Evolutionary conservation across 2,113 vertebrate genomes (phyloP).

Genomic region (Athene noctua): DNA sequence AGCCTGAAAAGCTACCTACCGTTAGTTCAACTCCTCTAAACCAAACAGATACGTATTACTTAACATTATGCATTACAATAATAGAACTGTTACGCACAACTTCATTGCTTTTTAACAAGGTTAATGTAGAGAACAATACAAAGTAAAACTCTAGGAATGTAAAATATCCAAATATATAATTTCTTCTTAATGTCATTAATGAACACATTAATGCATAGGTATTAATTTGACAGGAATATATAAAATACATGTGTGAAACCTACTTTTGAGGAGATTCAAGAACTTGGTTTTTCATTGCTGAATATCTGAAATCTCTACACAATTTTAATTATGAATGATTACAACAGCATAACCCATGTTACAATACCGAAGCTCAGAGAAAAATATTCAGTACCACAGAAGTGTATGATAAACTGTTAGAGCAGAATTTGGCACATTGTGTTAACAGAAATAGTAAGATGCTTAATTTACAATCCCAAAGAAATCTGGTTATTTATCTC

Average conservation of each 20-base stretch:
- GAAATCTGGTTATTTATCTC: not conserved
- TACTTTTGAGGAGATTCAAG: not conserved
- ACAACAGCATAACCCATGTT: not conserved
- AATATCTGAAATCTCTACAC: not conserved
- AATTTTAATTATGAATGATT: not conserved
- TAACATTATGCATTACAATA: constrained; percentile 6
- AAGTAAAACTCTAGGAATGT: constrained; percentile 12
- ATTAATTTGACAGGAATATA: not conserved
- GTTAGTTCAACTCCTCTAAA: not conserved
- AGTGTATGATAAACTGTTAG: not conserved
- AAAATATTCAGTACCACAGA: not conserved
- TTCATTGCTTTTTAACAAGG: constrained; percentile 1
- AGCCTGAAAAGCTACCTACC: constrained; percentile 41
- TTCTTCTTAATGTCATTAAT: constrained; percentile 12
- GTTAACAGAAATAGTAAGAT: not conserved
- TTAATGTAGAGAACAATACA: constrained; percentile 11
- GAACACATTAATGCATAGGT: not conserved
- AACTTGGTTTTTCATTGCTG: not conserved
- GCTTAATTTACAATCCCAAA: not conserved
- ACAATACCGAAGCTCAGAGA: not conserved
- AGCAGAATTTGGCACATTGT: not conserved
- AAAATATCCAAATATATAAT: constrained; percentile 36
- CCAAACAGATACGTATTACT: not conserved
- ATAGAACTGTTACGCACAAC: not conserved
- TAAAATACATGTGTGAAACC: not conserved